Percentiles rank a stretch among this genome's conserved stretches.
Evolutionary conservation across 2,888 invertebrate species (phyloP).

Genomic region (Aporophyla nigra): DNA sequence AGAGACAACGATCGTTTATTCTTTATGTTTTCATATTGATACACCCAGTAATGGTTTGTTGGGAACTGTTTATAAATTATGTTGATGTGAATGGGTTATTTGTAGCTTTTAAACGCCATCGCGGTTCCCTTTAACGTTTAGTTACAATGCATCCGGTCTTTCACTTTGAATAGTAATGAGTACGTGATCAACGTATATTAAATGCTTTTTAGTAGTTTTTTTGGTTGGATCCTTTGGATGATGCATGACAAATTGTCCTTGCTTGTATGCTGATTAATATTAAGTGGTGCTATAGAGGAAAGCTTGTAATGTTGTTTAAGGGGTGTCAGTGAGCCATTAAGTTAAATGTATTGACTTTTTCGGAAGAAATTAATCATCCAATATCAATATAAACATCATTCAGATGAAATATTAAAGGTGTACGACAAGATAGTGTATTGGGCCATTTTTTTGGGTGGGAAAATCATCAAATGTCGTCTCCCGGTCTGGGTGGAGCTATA

Average conservation of each 20-base stretch:
- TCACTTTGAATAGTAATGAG: constrained; percentile 77
- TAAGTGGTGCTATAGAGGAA: not conserved
- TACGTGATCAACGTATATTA: constrained; percentile 72
- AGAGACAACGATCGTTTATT: constrained; percentile 71
- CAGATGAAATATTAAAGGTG: not conserved
- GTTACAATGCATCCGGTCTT: constrained; percentile 78
- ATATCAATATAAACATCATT: not conserved
- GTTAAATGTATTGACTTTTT: not conserved
- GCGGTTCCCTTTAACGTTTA: constrained; percentile 73
- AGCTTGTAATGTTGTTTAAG: not conserved
- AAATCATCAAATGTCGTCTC: too few species aligned
- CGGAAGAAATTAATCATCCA: too few species aligned
- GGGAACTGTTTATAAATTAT: constrained; percentile 80
- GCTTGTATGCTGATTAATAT: constrained; percentile 11
- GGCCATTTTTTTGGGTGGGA: too few species aligned
- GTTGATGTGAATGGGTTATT: constrained; percentile 79
- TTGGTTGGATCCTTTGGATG: constrained; percentile 36
- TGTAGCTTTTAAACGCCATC: constrained; percentile 78
- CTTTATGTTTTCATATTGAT: constrained; percentile 75
- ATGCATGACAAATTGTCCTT: constrained; percentile 38
- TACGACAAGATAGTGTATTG: constrained; percentile 2
- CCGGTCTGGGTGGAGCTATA: too few species aligned
- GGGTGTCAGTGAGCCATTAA: not conserved
- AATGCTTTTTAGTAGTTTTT: constrained; percentile 53
- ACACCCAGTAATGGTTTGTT: constrained; percentile 70